Base-by-base conservation (phyloP, 2,888 invertebrate species). In the Steinernema hermaphroditum region DNA sequence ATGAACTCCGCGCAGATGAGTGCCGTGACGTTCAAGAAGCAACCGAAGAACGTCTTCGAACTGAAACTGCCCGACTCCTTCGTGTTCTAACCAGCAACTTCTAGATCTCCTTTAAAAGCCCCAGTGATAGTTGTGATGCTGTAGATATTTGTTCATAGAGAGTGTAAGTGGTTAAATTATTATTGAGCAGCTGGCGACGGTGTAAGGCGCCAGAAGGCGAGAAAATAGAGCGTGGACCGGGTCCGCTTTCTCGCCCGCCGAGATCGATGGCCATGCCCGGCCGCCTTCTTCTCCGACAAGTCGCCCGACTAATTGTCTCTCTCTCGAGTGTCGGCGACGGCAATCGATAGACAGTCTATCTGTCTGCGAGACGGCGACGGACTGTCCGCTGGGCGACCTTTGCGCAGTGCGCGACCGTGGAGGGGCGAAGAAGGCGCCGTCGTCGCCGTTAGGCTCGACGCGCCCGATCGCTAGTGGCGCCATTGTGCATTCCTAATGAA, bases 11-110 rank as follows among this genome's bases (percentile, higher is more conserved):
- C 80, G 29, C 76, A 78, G 73, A 78, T 84, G 62, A 76, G 79
- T 50, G 82, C 82, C 68, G 78, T 82, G 69, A 82, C 82, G 27
- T 75, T 81, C 68, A 75, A 80, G 16, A 74, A 79, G 9, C 76
- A 80, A 68, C 78, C 80, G 27, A 81, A 82, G 69, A 81, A 81
- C 73, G 77, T 82, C 27, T 84, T 82, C 69, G 82, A 82, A 49
- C 78, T 84, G n/a, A 80, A 83, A 46, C 78, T 84, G 37, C 84
- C 84, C 1, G 57, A 79, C 2, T 81, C 68, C 19, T 76, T 77
- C 37, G 77, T 77, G 2, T 54, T 54, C 54, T 54, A 46, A 46
- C n/a, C 4, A 2, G 46, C 46, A n/a, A n/a, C n/a, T n/a, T 19
- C 6, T 46, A 54, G 54, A 54, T 54, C 54, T 54, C 54, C 2